These are phyloP conservation scores for Anoplius nigerrimus DNA, from an alignment of 2,888 invertebrate species.

Conservation along the genomic window DNA sequence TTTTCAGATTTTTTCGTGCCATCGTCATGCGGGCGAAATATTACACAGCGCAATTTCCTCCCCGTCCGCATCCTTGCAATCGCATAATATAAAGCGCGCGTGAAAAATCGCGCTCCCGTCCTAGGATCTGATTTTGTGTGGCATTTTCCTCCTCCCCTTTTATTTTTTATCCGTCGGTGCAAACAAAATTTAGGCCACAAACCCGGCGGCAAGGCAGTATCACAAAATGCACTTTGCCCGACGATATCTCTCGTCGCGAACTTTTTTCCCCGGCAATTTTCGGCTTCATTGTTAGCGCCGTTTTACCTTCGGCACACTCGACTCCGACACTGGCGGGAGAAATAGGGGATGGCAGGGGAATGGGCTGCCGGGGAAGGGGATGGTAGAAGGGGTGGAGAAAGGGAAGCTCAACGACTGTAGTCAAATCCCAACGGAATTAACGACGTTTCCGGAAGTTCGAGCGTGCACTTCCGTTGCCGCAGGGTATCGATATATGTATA, in stretches of 20 bases:
- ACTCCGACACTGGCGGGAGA: not conserved
- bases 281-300: conserved; percentile 7
- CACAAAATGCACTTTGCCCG: too few species aligned
- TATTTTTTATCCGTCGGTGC: not conserved
- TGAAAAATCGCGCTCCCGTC: too few species aligned
- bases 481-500: not conserved
- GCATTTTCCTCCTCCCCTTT: too few species aligned
- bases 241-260: not conserved
- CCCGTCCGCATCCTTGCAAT: too few species aligned
- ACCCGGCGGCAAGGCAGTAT: not conserved
- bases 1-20: too few species aligned
- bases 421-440: conserved; percentile 9
- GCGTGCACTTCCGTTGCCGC: conserved; percentile 12
- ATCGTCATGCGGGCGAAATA: too few species aligned
- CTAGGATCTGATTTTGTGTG: too few species aligned
- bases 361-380: too few species aligned
- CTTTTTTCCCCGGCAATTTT: conserved; percentile 6
- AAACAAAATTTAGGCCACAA: conserved; percentile 4
- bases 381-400: too few species aligned
- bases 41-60: too few species aligned
- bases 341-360: not conserved
- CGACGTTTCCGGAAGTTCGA: conserved; percentile 17
- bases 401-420: not conserved
- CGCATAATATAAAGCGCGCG: too few species aligned
- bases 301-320: not conserved